These are phyloP conservation scores for Hipposideros armiger DNA, from an alignment of 2,113 vertebrate genomes.

Conservation along the genomic window DNA sequence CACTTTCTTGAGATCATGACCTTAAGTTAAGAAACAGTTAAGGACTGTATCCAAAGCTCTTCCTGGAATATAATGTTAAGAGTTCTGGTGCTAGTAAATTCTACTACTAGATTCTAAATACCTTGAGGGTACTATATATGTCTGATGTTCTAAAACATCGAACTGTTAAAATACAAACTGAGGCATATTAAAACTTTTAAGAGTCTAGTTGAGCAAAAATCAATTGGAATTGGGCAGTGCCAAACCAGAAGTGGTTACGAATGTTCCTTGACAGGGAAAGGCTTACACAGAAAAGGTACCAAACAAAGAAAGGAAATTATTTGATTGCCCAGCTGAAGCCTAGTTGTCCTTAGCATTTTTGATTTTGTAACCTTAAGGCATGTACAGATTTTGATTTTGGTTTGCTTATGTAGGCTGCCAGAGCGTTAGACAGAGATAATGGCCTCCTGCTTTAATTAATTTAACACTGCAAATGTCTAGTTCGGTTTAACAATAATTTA, in stretches of 20 bases:
- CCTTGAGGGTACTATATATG: not conserved
- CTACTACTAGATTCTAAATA: not conserved
- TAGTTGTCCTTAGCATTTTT: slow-evolving; percentile 13
- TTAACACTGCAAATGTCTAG: not conserved
- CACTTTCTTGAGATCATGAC: not conserved
- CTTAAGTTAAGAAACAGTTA: slow-evolving; percentile 15
- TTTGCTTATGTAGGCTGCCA: not conserved
- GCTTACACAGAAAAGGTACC: not conserved
- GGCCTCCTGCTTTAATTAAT: not conserved
- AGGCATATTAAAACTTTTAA: not conserved
- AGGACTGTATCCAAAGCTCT: not conserved
- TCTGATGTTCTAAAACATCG: not conserved
- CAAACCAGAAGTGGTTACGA: not conserved
- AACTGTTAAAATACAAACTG: slow-evolving; percentile 16
- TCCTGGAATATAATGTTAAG: not conserved
- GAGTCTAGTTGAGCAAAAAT: slow-evolving; percentile 18
- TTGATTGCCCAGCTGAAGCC: not conserved
- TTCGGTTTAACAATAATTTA: slow-evolving; percentile 25
- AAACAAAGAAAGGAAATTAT: not conserved
- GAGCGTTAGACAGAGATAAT: not conserved
- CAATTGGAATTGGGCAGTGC: not conserved
- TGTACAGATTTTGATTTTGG: not conserved
- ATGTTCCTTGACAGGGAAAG: not conserved
- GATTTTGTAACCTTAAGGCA: not conserved
- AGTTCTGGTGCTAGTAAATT: slow-evolving; percentile 45